Evolutionary conservation across 2,797 vertebrate genomes (phyloP), one percentile per base, ranked within the genome.

Genomic region (Poliocrania exsul): DNA sequence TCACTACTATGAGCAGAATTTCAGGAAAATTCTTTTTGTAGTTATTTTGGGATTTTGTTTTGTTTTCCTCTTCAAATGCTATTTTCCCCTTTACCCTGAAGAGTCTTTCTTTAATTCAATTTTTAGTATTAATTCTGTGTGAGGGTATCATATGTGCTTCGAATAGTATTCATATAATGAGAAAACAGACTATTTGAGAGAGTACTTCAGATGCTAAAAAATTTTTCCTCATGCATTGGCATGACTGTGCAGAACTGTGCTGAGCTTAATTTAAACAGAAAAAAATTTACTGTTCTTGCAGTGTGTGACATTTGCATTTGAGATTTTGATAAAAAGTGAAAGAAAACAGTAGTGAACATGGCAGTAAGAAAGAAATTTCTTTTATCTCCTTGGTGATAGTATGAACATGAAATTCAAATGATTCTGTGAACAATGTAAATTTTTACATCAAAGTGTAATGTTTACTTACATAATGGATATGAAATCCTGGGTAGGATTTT

Each of bases 401-500:
- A 25, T 44, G 28, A 82, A 75, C 90, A 47, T 91, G 91, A 91
- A 94, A 74, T 89, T 71, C 67, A 93, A 83, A 92, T 87, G 46
- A 77, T 69, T 71, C 31, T 86, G 25, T 71, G 78, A 80, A 89
- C 72, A 86, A 78, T 83, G 42, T 89, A 54, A 58, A 50, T 85
- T 92, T 92, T 89, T 82, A 62, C 61, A 89, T 92, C 57, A 75
- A 87, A 97, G 57, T 78, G 37, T 77, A 73, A 40, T 82, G 38
- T 89, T 93, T 92, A 25, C 81, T 94, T 90, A 77, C 38, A 40
- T 87, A 96, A 94, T 95, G 78, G 92, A 40, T 85, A 54, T 6
- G 49, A 80, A 92, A 58, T 92, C 69, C 73, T 93, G 58, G 31
- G 50, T 92, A 91, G 86, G 72, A 1, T 60, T 64, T 95, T 96